Base-by-base conservation (phyloP, 2,113 vertebrate genomes). In the Verasper variegatus region DNA sequence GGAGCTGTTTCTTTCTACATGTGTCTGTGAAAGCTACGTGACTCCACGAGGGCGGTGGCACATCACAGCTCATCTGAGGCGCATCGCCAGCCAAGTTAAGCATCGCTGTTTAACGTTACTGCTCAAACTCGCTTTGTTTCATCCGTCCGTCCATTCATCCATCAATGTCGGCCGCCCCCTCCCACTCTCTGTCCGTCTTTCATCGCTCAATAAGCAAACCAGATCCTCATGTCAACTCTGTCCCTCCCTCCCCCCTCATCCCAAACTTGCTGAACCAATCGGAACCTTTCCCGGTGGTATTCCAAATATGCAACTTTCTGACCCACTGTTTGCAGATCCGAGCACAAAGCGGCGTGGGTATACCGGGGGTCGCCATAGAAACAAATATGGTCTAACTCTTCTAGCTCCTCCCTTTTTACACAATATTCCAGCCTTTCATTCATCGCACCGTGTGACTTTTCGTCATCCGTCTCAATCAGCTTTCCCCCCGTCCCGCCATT, bases 181-280 rank as follows among this genome's bases (percentile, higher is more conserved):
- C 91, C 91, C 90, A 88, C 86, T 78, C 81, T 31, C 88, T 84
- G 88, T 90, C 81, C 64, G 15, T 88, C 92, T 90, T 89, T 94
- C 90, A 90, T 87, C 88, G n/a, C 89, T 91, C 89, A 89, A 92
- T 94, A 94, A 94, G 89, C 90, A 88, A 81, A 86, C 81, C 84
- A 90, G 87, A 91, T 87, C 90, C 83, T 86, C 83, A 51, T 88
- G 86, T 92, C 87, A 83, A 70, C 74, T 78, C 56, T 21, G 73
- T 37, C 77, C 79, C 62, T 68, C 79, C 73, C 68, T 79, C 62
- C 68, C 79, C 73, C 68, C 64, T 49, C 18, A 18, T 49, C 24
- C 15, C 26, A 57, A 59, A 78, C 82, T 68, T 5, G 66, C 76
- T 72, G 69, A 77, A 76, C 94, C 92, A 90, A 94, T 93, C 88